A percentile compares a stretch with the other conserved stretches of the same genome.
Conservation (phyloP, 2,113 vertebrate genomes). For the Tetraodon nigroviridis region DNA sequence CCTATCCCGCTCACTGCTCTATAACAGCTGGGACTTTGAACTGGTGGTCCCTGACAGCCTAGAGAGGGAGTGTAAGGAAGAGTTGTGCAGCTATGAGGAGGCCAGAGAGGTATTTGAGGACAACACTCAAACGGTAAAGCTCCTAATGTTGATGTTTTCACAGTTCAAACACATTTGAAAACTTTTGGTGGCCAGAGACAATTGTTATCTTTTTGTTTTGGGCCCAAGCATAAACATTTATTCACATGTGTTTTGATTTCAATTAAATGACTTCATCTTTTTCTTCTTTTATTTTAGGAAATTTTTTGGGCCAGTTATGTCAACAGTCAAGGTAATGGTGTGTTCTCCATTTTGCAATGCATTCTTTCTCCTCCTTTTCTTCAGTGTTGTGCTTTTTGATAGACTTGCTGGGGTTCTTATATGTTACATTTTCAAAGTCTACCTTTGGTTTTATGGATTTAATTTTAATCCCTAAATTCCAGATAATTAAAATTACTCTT, state of each 20-base stretch:
- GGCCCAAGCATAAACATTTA: too few relatives aligned
- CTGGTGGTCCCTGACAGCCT: slow-evolving; percentile 75
- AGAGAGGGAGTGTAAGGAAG: slow-evolving; percentile 88
- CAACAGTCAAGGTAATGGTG: slow-evolving; percentile 52
- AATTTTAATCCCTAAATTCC: too few relatives aligned
- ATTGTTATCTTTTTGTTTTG: not conserved
- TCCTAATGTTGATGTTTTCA: not conserved
- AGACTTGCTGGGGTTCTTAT: not conserved
- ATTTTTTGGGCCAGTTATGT: slow-evolving; percentile 42
- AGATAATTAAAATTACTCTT: slow-evolving; percentile 5
- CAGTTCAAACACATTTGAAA: not conserved
- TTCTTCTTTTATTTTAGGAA: slow-evolving; percentile 44
- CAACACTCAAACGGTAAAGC: slow-evolving; percentile 72
- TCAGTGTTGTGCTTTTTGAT: not conserved
- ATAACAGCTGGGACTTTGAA: slow-evolving; percentile 91
- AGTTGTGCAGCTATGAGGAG: slow-evolving; percentile 88
- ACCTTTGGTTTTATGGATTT: too few relatives aligned
- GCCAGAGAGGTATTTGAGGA: slow-evolving; percentile 88
- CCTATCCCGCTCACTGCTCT: slow-evolving; percentile 74
- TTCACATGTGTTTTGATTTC: slow-evolving; percentile 1
- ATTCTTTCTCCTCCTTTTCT: not conserved
- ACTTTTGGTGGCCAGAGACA: not conserved
- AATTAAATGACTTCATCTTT: not conserved
- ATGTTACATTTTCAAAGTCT: too few relatives aligned
- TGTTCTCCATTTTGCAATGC: not conserved